Evolutionary conservation across 64 coral and sea anemone species (phyloP).

Genomic region (Hydrozoanthus tunicans): DNA sequence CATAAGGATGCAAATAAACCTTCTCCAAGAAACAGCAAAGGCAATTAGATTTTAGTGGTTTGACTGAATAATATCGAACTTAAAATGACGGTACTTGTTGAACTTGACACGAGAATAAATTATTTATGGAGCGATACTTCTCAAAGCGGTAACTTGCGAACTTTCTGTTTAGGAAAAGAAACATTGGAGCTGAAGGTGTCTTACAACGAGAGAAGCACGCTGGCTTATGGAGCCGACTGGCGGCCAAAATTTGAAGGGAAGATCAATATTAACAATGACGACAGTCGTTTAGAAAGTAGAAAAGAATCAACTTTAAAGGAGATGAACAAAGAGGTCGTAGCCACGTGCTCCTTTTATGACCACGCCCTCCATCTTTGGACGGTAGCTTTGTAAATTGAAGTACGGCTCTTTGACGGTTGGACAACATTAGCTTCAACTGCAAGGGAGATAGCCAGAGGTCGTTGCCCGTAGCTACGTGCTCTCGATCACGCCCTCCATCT

Average conservation of each 20-base stretch:
- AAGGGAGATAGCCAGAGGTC: too few relatives aligned
- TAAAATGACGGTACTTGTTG: too few relatives aligned
- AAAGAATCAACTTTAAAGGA: not conserved
- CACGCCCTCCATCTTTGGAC: slow-evolving; percentile 88
- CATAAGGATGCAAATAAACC: too few relatives aligned
- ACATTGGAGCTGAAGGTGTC: slow-evolving; percentile 61
- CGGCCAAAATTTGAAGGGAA: not conserved
- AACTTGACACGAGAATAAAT: too few relatives aligned
- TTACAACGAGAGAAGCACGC: slow-evolving; percentile 71
- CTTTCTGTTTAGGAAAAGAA: slow-evolving; percentile 30
- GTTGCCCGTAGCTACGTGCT: too few relatives aligned
- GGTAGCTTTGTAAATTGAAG: slow-evolving; percentile 30
- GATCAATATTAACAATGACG: not conserved
- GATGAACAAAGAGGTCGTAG: slow-evolving; percentile 32
- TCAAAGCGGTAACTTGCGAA: not conserved
- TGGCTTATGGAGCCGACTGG: slow-evolving; percentile 98
- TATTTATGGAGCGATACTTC: too few relatives aligned
- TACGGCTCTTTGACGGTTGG: not conserved
- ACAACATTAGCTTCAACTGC: not conserved
- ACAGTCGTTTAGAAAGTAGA: not conserved
- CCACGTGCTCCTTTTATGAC: slow-evolving; percentile 99
- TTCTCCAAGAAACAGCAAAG: too few relatives aligned
- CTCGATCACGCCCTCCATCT: too few relatives aligned
- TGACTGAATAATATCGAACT: too few relatives aligned
- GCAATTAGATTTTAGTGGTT: too few relatives aligned